phyloP scores from a whole-genome alignment of 2,113 vertebrate genomes.

The Meles meles region DNA sequence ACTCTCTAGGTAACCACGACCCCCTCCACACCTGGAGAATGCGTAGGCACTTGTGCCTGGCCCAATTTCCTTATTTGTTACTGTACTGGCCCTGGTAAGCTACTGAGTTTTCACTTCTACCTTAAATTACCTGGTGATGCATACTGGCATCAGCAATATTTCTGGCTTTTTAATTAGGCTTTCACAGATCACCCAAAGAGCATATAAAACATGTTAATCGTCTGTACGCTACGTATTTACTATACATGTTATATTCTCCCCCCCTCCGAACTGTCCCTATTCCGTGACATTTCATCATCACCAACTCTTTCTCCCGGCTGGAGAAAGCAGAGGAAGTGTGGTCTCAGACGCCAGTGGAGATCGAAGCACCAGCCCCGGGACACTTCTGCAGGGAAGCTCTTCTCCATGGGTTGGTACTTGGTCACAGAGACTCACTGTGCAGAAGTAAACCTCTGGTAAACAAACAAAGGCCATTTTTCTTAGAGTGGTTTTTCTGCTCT shows the following conservation, averaged over 20 bases:
- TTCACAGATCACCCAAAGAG: neutral
- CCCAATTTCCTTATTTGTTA: neutral
- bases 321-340: neutral
- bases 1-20: neutral
- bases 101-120: neutral
- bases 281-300: neutral
- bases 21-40: rapidly evolving
- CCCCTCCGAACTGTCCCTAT: neutral
- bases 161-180: neutral
- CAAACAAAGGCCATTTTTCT: neutral
- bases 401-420: neutral
- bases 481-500: neutral
- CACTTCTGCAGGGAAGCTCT: neutral
- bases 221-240: neutral
- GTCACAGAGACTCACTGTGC: neutral
- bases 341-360: neutral
- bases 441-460: neutral
- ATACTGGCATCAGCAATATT: neutral
- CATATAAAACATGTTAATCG: neutral
- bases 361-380: rapidly evolving
- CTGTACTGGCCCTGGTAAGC: neutral
- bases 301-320: neutral
- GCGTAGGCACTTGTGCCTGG: no score
- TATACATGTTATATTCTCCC: no score
- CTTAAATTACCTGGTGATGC: neutral